Evolutionary conservation across 2,797 vertebrate genomes (phyloP).

Genomic region (Cryptoblepharus egeriae): DNA sequence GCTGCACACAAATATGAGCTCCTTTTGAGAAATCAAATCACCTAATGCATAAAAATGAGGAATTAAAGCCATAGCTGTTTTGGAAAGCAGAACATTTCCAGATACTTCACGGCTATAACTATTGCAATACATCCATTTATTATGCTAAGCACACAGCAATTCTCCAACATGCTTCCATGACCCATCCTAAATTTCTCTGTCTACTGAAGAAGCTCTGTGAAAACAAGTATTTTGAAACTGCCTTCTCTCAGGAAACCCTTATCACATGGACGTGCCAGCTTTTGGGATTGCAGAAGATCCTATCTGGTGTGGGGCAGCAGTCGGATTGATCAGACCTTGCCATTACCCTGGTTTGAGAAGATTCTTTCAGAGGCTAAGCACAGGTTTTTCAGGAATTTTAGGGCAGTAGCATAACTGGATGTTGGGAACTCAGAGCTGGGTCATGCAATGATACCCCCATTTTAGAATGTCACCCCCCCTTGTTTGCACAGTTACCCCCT

Average conservation of each 20-base stretch:
- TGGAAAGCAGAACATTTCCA: slow-evolving; percentile 28
- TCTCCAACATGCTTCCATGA: not conserved
- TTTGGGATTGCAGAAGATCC: not conserved
- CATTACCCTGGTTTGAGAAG: no score
- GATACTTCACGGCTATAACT: no score
- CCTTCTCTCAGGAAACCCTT: not conserved
- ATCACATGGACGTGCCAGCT: no score
- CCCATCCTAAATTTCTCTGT: no score
- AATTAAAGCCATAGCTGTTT: slow-evolving; percentile 29
- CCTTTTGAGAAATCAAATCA: slow-evolving; percentile 18
- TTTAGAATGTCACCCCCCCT: no score
- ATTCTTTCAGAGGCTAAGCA: no score
- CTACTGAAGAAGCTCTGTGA: not conserved
- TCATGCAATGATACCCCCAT: no score
- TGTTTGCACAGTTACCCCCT: no score
- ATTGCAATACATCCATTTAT: not conserved
- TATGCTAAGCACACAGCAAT: not conserved
- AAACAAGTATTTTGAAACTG: not conserved
- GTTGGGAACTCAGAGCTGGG: no score
- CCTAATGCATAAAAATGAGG: slow-evolving; percentile 27
- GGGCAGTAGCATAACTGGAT: no score
- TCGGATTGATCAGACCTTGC: no score
- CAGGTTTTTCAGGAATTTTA: no score
- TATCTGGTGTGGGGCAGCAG: not conserved
- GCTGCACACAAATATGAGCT: slow-evolving; percentile 22